These are phyloP conservation scores for Brachypteracias leptosomus DNA, from an alignment of 2,113 vertebrate genomes.

Conservation along the genomic window DNA sequence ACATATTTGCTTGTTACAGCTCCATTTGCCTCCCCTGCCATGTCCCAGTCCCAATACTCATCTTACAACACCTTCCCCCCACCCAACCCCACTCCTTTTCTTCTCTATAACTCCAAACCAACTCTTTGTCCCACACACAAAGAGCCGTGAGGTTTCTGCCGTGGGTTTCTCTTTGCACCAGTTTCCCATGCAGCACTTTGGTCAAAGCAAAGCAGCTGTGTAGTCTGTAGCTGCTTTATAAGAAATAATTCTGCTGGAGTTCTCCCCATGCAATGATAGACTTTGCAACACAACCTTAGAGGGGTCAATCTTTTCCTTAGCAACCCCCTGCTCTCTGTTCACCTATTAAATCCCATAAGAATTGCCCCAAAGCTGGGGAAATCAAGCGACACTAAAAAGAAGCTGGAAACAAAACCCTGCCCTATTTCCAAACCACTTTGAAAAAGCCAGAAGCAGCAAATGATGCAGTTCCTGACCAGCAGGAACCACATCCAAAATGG, in stretches of 20 bases:
- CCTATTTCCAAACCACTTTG: neutral
- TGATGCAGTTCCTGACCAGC: neutral
- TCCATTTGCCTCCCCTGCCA: neutral
- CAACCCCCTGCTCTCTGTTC: neutral
- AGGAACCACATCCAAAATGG: neutral
- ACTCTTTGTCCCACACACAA: neutral
- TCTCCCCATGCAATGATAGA: neutral
- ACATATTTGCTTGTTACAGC: neutral
- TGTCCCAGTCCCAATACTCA: neutral
- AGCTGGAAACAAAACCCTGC: neutral
- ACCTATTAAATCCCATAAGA: neutral
- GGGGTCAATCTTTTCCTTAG: neutral
- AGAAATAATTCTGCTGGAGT: neutral
- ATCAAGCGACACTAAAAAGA: neutral
- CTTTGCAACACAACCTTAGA: neutral
- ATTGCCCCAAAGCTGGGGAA: neutral
- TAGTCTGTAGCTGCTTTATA: neutral
- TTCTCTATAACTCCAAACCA: conserved; percentile 27
- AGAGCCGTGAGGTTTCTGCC: neutral
- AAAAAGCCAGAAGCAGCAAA: neutral
- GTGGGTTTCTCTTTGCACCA: accelerated
- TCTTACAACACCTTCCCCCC: neutral
- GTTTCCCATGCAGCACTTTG: neutral
- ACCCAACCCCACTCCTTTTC: neutral
- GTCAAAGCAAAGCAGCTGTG: neutral